Percentiles rank a stretch among this genome's conserved stretches.
These are phyloP conservation scores for Ceuthmochares aereus DNA, from an alignment of 2,113 vertebrate species.

Conservation along the genomic window DNA sequence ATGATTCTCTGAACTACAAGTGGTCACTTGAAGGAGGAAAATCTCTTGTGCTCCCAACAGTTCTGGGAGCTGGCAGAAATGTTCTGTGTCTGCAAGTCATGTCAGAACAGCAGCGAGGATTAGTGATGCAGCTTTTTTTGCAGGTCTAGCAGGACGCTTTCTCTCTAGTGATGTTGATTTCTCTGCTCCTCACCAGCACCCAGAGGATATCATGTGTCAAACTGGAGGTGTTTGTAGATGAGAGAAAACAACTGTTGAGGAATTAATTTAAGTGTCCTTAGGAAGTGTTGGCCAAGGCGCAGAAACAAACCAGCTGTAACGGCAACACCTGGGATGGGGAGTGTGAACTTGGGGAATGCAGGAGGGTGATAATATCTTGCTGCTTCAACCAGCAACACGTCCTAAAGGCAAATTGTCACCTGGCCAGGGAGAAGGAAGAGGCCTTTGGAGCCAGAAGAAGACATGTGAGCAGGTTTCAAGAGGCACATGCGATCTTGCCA, in stretches of 20 bases:
- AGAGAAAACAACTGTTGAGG: not conserved
- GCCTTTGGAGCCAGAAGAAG: not conserved
- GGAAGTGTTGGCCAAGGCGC: not conserved
- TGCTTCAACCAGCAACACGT: conserved; percentile 26
- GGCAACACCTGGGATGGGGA: not conserved
- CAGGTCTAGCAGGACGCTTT: not conserved
- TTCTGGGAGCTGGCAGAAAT: not conserved
- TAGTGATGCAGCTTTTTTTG: not conserved
- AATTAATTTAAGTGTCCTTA: not conserved
- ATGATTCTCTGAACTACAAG: not conserved
- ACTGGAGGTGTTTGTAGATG: conserved; percentile 4
- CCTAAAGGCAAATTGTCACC: conserved; percentile 2
- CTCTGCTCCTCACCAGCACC: not conserved
- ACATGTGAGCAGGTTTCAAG: not conserved
- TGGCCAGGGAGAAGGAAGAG: not conserved
- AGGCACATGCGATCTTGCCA: not conserved
- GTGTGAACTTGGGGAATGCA: not conserved
- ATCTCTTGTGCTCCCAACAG: not conserved
- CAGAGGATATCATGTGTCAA: not conserved
- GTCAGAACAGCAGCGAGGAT: not conserved
- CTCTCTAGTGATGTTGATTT: not conserved
- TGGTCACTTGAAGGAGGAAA: not conserved
- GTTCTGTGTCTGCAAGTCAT: not conserved
- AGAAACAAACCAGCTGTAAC: not conserved
- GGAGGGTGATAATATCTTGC: conserved; percentile 5